Base-by-base conservation (phyloP, 2,797 vertebrate genomes). In the Thunnus albacares region DNA sequence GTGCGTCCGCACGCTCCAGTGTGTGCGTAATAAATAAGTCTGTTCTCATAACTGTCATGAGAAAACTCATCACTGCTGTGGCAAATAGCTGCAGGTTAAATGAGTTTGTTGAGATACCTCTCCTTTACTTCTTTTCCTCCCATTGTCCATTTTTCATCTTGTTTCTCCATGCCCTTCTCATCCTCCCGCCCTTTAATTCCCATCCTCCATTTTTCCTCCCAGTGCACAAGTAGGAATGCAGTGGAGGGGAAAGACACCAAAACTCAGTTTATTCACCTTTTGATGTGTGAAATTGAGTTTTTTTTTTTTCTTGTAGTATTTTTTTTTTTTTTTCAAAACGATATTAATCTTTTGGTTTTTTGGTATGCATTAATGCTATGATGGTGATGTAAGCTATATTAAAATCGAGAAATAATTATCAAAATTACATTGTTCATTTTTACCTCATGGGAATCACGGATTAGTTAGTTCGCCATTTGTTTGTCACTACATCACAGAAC, bases 221-320 rank as follows among this genome's bases (percentile, higher is more conserved):
- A 52, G 71, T 82, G 56, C 62, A 52, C 30, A 52, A 73, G 81
- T 51, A 73, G 78, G 58, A 75, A 83, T 49, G 84, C 87, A 90
- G 83, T 22, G 53, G 53, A 74, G 87, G 47, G 79, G 87, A 92
- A 85, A 86, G 71, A 69, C 56, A 77, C 81, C 76, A 58, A 85
- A 90, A 87, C 71, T 84, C 56, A 49, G 75, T 87, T 90, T 88
- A 88, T 91, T 91, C 84, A 89, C 76, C 80, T 89, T 86, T 87
- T 90, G 87, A 91, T 89, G 86, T 92, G 90, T 93, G 87, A 92
- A 92, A 92, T 90, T 90, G 76, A 85, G 80, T 91, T 91, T 87
- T 85, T 61, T 61, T 33, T 35, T 56, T 12, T 22, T 47, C 6
- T 20, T 83, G 84, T 75, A 49, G 57, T 8, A 10, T 45, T 51